These are phyloP conservation scores for Coleophora deauratella DNA, from an alignment of 2,888 invertebrate species.

Conservation along the genomic window DNA sequence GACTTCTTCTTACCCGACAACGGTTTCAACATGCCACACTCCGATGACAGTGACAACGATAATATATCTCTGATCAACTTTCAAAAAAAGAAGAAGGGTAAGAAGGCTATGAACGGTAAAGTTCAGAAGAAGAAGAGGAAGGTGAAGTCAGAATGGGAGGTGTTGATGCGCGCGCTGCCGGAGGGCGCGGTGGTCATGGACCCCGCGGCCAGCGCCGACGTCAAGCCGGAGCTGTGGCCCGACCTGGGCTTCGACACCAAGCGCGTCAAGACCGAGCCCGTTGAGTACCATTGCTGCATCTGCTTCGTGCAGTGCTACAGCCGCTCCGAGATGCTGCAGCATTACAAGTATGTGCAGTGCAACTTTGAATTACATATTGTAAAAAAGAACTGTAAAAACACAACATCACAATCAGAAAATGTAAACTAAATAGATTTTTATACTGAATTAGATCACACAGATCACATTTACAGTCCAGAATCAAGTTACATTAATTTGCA, in stretches of 20 bases:
- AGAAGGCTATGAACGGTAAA: constrained; percentile 27
- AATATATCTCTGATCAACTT: constrained; percentile 39
- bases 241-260: constrained; percentile 9
- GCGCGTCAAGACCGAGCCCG: constrained; percentile 27
- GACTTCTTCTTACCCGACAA: constrained; percentile 21
- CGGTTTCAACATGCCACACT: constrained; percentile 17
- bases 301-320: constrained; percentile 43
- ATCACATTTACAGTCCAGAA: too few species aligned
- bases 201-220: constrained; percentile 10
- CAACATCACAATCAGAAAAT: too few species aligned
- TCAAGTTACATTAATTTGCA: too few species aligned
- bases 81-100: constrained; percentile 39
- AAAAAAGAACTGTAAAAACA: too few species aligned
- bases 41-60: constrained; percentile 50
- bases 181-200: constrained; percentile 23
- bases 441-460: too few species aligned
- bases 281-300: constrained; percentile 50
- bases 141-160: constrained; percentile 28
- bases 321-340: constrained; percentile 41
- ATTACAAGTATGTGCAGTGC: constrained; percentile 56
- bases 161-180: constrained; percentile 26
- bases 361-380: too few species aligned
- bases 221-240: constrained; percentile 19
- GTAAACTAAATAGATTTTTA: too few species aligned
- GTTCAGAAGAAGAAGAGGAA: constrained; percentile 31